Conservation (phyloP, 2,113 vertebrate genomes). For the Callorhinus ursinus region DNA sequence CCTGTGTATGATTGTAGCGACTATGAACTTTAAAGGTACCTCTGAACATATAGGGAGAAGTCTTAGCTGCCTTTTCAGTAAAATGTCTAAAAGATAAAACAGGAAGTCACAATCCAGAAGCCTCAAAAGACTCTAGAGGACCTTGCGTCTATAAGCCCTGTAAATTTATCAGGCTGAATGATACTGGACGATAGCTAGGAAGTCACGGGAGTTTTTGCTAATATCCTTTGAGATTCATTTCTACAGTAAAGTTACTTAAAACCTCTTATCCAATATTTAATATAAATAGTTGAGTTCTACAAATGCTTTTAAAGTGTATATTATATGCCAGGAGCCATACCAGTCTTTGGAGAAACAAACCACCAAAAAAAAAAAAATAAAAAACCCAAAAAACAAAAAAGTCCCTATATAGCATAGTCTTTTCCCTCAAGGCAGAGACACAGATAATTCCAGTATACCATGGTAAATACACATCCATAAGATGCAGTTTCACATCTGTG, state of each 20-base stretch:
- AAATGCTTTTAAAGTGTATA: constrained; percentile 23
- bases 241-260: constrained; percentile 22
- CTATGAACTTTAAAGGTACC: neutral
- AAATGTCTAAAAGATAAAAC: neutral
- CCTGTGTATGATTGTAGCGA: neutral
- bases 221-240: neutral
- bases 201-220: neutral
- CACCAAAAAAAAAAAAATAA: neutral
- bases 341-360: neutral
- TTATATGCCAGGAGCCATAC: neutral
- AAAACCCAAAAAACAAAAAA: too few relatives aligned
- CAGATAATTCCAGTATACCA: neutral
- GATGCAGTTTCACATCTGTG: neutral
- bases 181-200: neutral
- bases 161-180: neutral
- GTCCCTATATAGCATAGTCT: neutral
- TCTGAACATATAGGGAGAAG: neutral
- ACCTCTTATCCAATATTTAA: neutral
- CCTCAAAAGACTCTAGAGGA: neutral
- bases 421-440: neutral
- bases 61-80: neutral
- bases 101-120: neutral
- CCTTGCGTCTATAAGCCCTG: neutral
- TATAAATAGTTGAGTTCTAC: neutral
- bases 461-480: neutral